Conservation (phyloP, 2,888 invertebrate species). For the Hemaris fuciformis region DNA sequence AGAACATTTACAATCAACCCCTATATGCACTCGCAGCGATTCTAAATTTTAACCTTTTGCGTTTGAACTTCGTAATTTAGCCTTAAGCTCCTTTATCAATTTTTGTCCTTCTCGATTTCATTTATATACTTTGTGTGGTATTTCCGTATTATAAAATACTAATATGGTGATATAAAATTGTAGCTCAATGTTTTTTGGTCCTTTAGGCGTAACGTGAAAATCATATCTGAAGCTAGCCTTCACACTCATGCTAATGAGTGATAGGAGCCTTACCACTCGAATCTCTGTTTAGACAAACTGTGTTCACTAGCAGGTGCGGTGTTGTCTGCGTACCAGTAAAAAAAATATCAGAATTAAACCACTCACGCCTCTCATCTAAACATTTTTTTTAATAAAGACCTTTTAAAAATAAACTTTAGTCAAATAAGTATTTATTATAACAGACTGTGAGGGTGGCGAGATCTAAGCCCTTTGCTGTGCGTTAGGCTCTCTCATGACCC, state of each 20-base stretch:
- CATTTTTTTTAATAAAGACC: not conserved
- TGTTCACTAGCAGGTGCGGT: too few relatives aligned
- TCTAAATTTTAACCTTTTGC: conserved; percentile 1
- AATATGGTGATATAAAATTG: too few relatives aligned
- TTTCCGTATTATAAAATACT: too few relatives aligned
- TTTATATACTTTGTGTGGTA: not conserved
- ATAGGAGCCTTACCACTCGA: too few relatives aligned
- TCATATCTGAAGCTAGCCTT: too few relatives aligned
- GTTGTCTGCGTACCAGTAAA: too few relatives aligned
- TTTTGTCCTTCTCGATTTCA: conserved; percentile 1
- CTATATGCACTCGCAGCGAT: not conserved
- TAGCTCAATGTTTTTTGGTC: too few relatives aligned
- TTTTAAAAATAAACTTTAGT: not conserved
- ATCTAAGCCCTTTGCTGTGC: conserved; percentile 79
- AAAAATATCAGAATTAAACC: too few relatives aligned
- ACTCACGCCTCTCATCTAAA: not conserved
- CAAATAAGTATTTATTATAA: not conserved
- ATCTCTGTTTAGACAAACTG: too few relatives aligned
- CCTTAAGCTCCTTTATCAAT: conserved; percentile 4
- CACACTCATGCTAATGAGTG: too few relatives aligned
- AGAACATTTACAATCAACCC: not conserved
- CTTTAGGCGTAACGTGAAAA: too few relatives aligned
- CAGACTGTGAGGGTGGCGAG: conserved; percentile 45
- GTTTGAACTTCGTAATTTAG: conserved; percentile 2
- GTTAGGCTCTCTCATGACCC: conserved; percentile 36